A percentile compares a stretch with the other conserved stretches of the same genome.
Conservation (phyloP, 2,797 vertebrate genomes). For the Ibycter americanus region DNA sequence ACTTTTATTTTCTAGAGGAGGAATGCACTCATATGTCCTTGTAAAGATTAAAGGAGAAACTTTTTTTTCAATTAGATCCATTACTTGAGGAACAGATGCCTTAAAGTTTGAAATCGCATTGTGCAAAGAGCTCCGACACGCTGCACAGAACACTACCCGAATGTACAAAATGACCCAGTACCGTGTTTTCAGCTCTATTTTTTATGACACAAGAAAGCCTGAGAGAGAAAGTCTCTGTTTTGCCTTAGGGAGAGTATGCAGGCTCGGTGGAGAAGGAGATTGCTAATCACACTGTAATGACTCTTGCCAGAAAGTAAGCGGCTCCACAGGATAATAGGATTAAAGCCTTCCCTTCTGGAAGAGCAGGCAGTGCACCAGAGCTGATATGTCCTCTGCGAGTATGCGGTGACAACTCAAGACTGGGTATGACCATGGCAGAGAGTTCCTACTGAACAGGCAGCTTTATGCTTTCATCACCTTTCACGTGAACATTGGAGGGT, state of each 20-base stretch:
- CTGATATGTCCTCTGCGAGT: neutral
- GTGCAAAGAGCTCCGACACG: neutral
- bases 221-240: constrained; percentile 3
- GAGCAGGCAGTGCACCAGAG: neutral
- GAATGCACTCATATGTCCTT: neutral
- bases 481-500: rapidly evolving
- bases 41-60: constrained; percentile 13
- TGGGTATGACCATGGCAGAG: rapidly evolving
- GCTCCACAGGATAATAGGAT: neutral
- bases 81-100: constrained; percentile 23
- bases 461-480: neutral
- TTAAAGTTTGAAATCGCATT: neutral
- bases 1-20: neutral
- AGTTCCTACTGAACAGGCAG: neutral
- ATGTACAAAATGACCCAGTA: neutral
- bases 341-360: constrained; percentile 20
- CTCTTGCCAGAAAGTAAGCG: constrained; percentile 3
- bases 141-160: neutral
- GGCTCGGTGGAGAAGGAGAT: neutral
- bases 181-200: neutral
- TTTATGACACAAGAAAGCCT: neutral
- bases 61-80: constrained; percentile 20
- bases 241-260: neutral
- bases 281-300: constrained; percentile 21
- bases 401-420: neutral